Evolutionary conservation across 1,140 invertebrate genomes (phyloP).

Genomic region (Pachyrhynchus sulphureomaculatus): DNA sequence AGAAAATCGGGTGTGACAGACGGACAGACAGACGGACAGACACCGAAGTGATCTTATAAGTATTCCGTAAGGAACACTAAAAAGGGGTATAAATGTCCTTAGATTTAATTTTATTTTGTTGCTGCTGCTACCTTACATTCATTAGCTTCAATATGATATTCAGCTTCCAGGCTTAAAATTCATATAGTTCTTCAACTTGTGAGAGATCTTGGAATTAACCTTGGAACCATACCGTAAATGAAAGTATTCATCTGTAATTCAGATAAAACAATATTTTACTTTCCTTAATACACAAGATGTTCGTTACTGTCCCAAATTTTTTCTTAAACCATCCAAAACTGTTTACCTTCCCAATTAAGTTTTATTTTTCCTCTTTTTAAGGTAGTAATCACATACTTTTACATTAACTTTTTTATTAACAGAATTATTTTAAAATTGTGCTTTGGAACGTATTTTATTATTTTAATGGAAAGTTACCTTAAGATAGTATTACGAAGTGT

Average conservation of each 20-base stretch:
- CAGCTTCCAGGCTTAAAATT: too few relatives aligned
- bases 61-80: too few relatives aligned
- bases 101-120: too few relatives aligned
- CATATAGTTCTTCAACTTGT: too few relatives aligned
- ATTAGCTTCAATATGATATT: too few relatives aligned
- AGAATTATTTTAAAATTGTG: neutral
- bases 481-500: neutral
- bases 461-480: slow-evolving; percentile 14
- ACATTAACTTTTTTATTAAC: slow-evolving; percentile 5
- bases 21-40: too few relatives aligned
- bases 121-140: too few relatives aligned
- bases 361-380: neutral
- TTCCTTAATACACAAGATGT: neutral
- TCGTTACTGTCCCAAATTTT: slow-evolving; percentile 15
- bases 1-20: too few relatives aligned
- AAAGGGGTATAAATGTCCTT: too few relatives aligned
- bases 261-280: slow-evolving; percentile 11
- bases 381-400: slow-evolving; percentile 14
- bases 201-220: too few relatives aligned
- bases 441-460: neutral
- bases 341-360: slow-evolving; percentile 5
- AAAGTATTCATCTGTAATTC: slow-evolving; percentile 4
- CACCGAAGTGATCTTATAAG: too few relatives aligned
- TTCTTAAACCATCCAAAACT: neutral
- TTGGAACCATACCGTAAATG: slow-evolving; percentile 1